Evolutionary conservation across 37 sponge, comb jelly and placozoan genomes (phyloP).

Genomic region (Ianthella basta): DNA sequence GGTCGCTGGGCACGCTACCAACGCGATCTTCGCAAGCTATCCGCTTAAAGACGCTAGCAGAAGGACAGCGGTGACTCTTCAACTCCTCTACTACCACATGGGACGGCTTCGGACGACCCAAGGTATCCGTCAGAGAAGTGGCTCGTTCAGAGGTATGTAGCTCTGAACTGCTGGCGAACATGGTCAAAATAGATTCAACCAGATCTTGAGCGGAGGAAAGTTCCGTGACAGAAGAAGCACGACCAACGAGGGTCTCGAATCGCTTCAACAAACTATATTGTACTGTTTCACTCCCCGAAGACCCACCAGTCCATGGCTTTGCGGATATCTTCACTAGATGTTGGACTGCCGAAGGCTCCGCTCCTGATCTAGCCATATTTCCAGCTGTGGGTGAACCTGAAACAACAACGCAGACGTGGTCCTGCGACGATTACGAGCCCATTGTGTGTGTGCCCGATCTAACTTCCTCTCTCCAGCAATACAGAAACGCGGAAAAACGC

Average conservation of each 20-base stretch:
- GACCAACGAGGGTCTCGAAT: no score
- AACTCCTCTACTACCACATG: not conserved
- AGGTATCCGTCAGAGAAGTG: not conserved
- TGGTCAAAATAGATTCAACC: not conserved
- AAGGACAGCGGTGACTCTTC: not conserved
- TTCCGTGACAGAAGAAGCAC: not conserved
- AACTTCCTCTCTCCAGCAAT: no score
- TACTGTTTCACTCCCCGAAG: not conserved
- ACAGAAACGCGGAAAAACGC: no score
- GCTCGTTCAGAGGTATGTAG: not conserved
- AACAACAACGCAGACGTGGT: no score
- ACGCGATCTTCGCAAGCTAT: not conserved
- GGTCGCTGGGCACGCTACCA: slow-evolving; percentile 41
- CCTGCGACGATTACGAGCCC: no score
- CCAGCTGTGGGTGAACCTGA: no score
- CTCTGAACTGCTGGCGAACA: slow-evolving; percentile 9
- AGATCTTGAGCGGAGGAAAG: not conserved
- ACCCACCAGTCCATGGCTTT: not conserved
- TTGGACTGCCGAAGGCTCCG: not conserved
- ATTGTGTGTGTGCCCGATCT: no score
- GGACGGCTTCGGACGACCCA: not conserved
- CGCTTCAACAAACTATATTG: no score
- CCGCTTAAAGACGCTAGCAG: not conserved
- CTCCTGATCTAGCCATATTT: no score
- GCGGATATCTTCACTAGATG: not conserved